Conservation (phyloP, 2,888 invertebrate species). For the Brassicogethes aeneus region DNA sequence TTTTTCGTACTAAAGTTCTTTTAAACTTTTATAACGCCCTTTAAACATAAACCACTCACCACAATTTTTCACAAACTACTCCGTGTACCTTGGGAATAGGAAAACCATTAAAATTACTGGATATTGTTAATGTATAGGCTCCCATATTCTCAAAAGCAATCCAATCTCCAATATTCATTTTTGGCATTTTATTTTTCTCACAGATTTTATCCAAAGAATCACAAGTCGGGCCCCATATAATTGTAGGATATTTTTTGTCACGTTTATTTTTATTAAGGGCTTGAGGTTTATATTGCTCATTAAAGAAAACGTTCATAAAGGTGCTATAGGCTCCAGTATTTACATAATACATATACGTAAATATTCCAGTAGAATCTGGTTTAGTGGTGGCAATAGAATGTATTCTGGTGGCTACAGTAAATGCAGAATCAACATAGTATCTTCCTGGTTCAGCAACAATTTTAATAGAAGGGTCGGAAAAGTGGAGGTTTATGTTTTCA, state of each 20-base stretch:
- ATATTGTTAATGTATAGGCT: constrained; percentile 45
- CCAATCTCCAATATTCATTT: constrained; percentile 52
- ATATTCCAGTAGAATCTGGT: constrained; percentile 8
- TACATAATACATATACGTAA: neutral
- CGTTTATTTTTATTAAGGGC: constrained; percentile 19
- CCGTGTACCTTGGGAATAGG: constrained; percentile 37
- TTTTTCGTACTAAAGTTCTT: too few species aligned
- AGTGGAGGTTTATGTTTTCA: constrained; percentile 44
- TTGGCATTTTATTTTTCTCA: constrained; percentile 42
- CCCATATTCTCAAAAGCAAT: constrained; percentile 54
- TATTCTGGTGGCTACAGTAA: constrained; percentile 47
- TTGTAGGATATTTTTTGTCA: constrained; percentile 9
- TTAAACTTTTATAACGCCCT: too few species aligned
- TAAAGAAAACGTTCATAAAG: constrained; percentile 1
- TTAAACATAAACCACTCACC: too few species aligned
- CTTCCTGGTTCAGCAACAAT: constrained; percentile 56
- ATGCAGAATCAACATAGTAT: constrained; percentile 52
- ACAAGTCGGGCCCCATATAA: constrained; percentile 42
- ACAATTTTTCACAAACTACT: constrained; percentile 32
- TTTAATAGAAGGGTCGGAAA: constrained; percentile 39
- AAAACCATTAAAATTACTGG: constrained; percentile 55
- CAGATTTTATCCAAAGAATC: constrained; percentile 50
- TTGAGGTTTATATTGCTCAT: constrained; percentile 12
- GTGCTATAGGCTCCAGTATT: constrained; percentile 1
- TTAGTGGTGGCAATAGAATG: constrained; percentile 34